Evolutionary conservation across 2,797 vertebrate genomes (phyloP).

Genomic region (Channa striata): DNA sequence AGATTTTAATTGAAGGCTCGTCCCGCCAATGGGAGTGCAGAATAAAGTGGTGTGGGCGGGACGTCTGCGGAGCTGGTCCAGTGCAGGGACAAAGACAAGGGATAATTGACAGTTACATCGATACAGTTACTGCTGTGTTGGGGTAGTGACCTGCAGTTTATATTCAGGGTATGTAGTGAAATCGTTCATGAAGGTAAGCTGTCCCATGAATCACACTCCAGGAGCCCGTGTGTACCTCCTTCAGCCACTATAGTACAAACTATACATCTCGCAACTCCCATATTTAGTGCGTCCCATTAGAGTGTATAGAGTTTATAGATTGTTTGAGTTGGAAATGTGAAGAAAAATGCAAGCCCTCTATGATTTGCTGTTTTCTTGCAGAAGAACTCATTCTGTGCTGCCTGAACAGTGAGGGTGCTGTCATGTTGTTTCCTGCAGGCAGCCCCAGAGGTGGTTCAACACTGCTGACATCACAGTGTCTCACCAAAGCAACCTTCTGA

Average conservation of each 20-base stretch:
- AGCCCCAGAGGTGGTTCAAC: conserved; percentile 84
- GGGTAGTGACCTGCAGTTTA: conserved; percentile 19
- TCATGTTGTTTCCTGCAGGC: conserved; percentile 76
- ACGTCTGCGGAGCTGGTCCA: conserved; percentile 27
- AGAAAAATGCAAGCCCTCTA: neutral
- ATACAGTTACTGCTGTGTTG: conserved; percentile 27
- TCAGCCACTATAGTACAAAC: neutral
- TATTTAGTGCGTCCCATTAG: too few species aligned
- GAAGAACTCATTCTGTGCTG: conserved; percentile 4
- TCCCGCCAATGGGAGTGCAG: conserved; percentile 73
- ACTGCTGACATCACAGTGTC: conserved; percentile 91
- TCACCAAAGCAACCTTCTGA: conserved; percentile 92
- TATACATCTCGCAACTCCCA: too few species aligned
- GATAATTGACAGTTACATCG: conserved; percentile 48
- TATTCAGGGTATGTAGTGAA: conserved; percentile 6
- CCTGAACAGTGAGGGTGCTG: conserved; percentile 28
- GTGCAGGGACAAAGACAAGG: conserved; percentile 65
- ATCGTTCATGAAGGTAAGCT: neutral
- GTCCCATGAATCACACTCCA: neutral
- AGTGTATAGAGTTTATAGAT: too few species aligned
- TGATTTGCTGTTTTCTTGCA: conserved; percentile 10
- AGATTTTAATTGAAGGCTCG: conserved; percentile 66
- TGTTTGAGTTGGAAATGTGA: too few species aligned
- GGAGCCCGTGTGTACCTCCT: neutral
- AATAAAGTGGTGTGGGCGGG: conserved; percentile 46